Percentiles rank a stretch among this genome's conserved stretches.
Conservation (phyloP, 2,797 vertebrate genomes). For the Saxicola maurus region DNA sequence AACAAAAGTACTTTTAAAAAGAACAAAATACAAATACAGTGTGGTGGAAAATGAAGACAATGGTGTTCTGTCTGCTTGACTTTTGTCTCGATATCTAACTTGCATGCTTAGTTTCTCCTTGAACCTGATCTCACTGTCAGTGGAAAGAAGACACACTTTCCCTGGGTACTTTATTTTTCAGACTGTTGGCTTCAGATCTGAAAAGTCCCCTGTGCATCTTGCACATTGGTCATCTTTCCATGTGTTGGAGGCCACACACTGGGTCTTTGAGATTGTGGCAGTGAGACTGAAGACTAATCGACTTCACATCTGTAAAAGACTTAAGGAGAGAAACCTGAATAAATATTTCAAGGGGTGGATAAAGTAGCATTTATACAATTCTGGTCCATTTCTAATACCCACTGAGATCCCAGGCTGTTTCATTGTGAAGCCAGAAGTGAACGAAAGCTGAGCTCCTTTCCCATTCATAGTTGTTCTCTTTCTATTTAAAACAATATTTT, state of each 20-base stretch:
- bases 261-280: slow-evolving; percentile 39
- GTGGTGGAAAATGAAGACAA: not conserved
- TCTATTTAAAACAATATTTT: slow-evolving; percentile 8
- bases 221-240: slow-evolving; percentile 54
- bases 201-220: slow-evolving; percentile 33
- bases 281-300: slow-evolving; percentile 32
- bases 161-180: slow-evolving; percentile 44
- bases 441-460: slow-evolving; percentile 5
- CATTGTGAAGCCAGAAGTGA: slow-evolving; percentile 49
- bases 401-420: slow-evolving; percentile 34
- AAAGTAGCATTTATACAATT: slow-evolving; percentile 60
- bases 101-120: not conserved
- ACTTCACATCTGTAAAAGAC: slow-evolving; percentile 52
- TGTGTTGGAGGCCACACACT: slow-evolving; percentile 56
- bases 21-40: not conserved
- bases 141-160: slow-evolving; percentile 46
- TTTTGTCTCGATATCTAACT: not conserved
- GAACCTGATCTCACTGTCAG: not conserved
- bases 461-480: slow-evolving; percentile 1
- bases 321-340: slow-evolving; percentile 46
- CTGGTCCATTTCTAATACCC: slow-evolving; percentile 54
- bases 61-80: not conserved
- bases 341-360: slow-evolving; percentile 54
- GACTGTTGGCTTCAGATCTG: slow-evolving; percentile 27
- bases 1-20: not conserved